Base-by-base conservation (phyloP, 2,113 vertebrate genomes). In the Synchiropus splendidus region DNA sequence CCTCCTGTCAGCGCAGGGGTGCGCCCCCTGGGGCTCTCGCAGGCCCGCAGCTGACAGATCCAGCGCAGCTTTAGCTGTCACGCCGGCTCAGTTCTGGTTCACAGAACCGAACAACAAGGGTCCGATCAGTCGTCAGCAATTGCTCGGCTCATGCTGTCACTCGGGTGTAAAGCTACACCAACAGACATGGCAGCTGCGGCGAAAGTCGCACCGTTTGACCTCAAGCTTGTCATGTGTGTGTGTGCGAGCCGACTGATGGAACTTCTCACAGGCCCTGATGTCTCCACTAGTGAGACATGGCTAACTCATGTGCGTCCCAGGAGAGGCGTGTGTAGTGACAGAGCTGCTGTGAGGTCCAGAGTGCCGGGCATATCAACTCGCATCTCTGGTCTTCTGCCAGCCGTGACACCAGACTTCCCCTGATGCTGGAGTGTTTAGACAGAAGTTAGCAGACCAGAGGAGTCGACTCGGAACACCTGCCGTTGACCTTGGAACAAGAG, bases 101-200 rank as follows among this genome's bases (percentile, higher is more conserved):
- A 73, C 66, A 75, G 53, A 31, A 42, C 42, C 32, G 52, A 70
- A 72, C 61, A 67, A 75, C 50, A 54, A 54, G 54, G 60, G 61
- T 52, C 53, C 46, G 48, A 56, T 59, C 48, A 54, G 59, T 48
- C 35, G 18, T 2, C 45, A 36, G 64, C 63, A 63, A 58, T 60
- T 61, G 70, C 54, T 53, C 44, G 14, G 58, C n/a, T 31, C 36
- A 47, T 55, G 36, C 46, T 49, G 50, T 65, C 54, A 55, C 57
- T 44, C 32, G 10, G 39, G 63, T 61, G 65, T 71, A 69, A 68
- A 71, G 49, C 54, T 67, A 63, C 59, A 71, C 66, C 18, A 14
- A 40, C 43, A 75, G 67, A 75, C 55, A 36, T 42, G 50, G 70
- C 74, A 76, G 76, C 74, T 75, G 74, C 41, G n/a, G n/a, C n/a